Percentiles rank a stretch among this genome's conserved stretches.
Evolutionary conservation across 2,888 invertebrate genomes (phyloP).

Genomic region (Ptilodon capucinus): DNA sequence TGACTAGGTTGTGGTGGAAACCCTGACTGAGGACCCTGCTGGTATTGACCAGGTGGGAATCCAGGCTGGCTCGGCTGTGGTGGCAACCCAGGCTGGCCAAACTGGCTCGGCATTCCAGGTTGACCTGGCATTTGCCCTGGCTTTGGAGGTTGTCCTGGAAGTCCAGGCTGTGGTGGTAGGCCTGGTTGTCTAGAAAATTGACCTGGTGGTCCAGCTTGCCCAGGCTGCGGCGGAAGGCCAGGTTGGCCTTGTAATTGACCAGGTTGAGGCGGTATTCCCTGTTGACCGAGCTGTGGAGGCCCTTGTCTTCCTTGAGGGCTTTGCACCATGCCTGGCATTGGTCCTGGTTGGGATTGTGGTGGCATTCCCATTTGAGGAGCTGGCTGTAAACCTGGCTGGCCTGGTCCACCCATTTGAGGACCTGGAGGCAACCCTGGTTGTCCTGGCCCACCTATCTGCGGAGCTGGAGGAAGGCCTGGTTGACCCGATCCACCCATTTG

Average conservation of each 20-base stretch:
- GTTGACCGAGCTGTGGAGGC: constrained; percentile 30
- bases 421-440: constrained; percentile 18
- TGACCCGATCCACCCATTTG: constrained; percentile 9
- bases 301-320: no score
- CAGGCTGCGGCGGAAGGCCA: constrained; percentile 18
- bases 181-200: constrained; percentile 30
- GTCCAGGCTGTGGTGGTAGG: constrained; percentile 34
- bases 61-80: constrained; percentile 33
- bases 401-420: constrained; percentile 19
- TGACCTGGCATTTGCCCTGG: constrained; percentile 26
- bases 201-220: constrained; percentile 25
- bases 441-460: constrained; percentile 8
- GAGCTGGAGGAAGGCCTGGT: constrained; percentile 18
- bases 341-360: constrained; percentile 23
- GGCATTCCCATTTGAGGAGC: constrained; percentile 21
- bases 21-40: constrained; percentile 28
- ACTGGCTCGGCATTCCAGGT: constrained; percentile 23
- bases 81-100: constrained; percentile 30
- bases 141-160: constrained; percentile 26
- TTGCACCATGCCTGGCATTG: no score
- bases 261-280: constrained; percentile 21
- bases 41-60: not conserved
- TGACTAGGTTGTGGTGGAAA: constrained; percentile 28
- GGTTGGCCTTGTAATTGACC: constrained; percentile 27
- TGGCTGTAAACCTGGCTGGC: constrained; percentile 24